Evolutionary conservation across 1,140 invertebrate genomes (phyloP).

Genomic region (Leptoteleia sp.): DNA sequence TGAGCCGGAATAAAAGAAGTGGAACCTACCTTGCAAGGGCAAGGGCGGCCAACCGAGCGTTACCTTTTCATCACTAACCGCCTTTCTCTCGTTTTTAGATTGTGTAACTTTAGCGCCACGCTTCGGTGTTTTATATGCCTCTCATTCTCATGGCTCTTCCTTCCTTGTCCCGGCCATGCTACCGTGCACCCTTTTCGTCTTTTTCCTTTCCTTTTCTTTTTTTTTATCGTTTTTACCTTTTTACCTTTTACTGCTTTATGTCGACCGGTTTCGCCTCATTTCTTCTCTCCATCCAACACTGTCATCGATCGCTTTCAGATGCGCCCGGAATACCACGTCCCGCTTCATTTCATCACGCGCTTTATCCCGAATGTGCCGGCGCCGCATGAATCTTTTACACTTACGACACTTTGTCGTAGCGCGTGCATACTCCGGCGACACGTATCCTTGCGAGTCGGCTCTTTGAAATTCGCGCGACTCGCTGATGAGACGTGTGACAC

Average conservation of each 20-base stretch:
- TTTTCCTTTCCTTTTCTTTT: constrained; percentile 19
- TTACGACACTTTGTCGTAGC: constrained; percentile 40
- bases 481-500: constrained; percentile 45
- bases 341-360: constrained; percentile 38
- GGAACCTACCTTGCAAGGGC: constrained; percentile 58
- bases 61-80: constrained; percentile 31
- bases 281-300: constrained; percentile 29
- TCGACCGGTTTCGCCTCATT: constrained; percentile 32
- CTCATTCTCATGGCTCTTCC: no score
- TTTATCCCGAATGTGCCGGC: constrained; percentile 28
- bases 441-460: constrained; percentile 17
- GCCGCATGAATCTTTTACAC: constrained; percentile 42
- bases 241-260: constrained; percentile 21
- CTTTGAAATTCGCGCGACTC: constrained; percentile 36
- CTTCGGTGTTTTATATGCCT: constrained; percentile 29
- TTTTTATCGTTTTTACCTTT: constrained; percentile 9
- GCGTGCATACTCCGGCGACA: constrained; percentile 1
- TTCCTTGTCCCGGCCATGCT: no score
- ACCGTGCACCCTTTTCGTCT: constrained; percentile 27
- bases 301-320: constrained; percentile 60
- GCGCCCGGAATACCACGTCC: constrained; percentile 40
- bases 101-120: constrained; percentile 61
- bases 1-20: constrained; percentile 24
- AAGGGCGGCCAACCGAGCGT: constrained; percentile 52
- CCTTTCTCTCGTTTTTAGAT: constrained; percentile 45